Conservation (phyloP, 2,113 vertebrate genomes). For the Daphoenositta chrysoptera region DNA sequence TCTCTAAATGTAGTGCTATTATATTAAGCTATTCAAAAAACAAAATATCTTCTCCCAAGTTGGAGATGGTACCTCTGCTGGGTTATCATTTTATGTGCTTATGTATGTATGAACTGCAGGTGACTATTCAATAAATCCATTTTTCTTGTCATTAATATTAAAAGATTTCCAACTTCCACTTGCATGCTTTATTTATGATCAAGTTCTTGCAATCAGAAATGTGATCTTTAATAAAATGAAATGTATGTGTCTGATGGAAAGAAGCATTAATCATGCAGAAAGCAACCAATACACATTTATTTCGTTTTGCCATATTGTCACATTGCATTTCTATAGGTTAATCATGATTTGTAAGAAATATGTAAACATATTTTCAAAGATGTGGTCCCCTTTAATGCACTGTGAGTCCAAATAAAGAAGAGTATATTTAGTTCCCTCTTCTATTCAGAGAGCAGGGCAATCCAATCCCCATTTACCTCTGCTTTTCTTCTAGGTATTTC, state of each 20-base stretch:
- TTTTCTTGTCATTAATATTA: constrained; percentile 60
- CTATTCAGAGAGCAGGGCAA: constrained; percentile 4
- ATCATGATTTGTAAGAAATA: constrained; percentile 31
- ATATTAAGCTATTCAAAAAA: background rate
- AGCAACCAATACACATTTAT: constrained; percentile 22
- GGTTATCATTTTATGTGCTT: constrained; percentile 28
- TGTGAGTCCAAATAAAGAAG: constrained; percentile 15
- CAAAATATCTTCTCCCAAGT: background rate
- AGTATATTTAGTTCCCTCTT: constrained; percentile 13
- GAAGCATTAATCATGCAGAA: constrained; percentile 54
- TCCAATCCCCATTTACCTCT: background rate
- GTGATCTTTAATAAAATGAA: constrained; percentile 66
- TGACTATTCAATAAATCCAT: constrained; percentile 61
- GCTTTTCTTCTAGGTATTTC: constrained; percentile 52
- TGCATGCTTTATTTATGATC: constrained; percentile 59
- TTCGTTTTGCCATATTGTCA: constrained; percentile 37
- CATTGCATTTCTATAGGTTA: constrained; percentile 42
- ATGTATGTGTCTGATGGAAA: constrained; percentile 40
- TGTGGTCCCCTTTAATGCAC: background rate
- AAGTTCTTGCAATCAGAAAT: constrained; percentile 61
- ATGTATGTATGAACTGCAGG: constrained; percentile 32
- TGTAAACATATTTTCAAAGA: constrained; percentile 18
- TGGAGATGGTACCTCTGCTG: background rate
- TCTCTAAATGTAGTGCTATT: background rate
- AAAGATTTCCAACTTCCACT: constrained; percentile 45